Evolutionary conservation across 2,888 invertebrate genomes (phyloP).

Genomic region (Eupeodes latifasciatus): DNA sequence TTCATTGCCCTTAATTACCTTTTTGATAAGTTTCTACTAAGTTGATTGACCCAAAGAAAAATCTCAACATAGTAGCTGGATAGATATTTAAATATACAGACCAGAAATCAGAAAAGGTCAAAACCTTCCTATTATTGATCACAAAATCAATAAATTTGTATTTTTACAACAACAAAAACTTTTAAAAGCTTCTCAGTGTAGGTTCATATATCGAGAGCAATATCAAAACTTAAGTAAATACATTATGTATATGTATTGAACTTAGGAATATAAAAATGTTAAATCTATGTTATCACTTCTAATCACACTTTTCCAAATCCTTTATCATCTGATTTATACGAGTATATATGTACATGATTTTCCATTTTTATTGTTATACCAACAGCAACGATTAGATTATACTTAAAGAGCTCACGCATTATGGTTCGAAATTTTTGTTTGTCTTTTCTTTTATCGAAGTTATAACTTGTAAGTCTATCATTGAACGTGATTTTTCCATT

Average conservation of each 20-base stretch:
- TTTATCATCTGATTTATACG: constrained; percentile 29
- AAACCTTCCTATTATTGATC: neutral
- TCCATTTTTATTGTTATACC: constrained; percentile 10
- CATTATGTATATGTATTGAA: neutral
- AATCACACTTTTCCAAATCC: constrained; percentile 11
- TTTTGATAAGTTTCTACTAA: neutral
- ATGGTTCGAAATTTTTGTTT: neutral
- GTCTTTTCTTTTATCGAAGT: neutral
- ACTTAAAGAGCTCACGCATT: neutral
- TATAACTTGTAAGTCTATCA: constrained; percentile 9
- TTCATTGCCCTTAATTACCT: neutral
- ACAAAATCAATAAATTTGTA: neutral
- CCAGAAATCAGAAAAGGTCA: neutral
- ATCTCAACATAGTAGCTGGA: neutral
- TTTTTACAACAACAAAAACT: neutral
- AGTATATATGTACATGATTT: neutral
- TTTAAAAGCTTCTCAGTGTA: constrained; percentile 9
- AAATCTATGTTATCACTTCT: constrained; percentile 15
- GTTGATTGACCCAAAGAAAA: neutral
- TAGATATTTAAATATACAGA: neutral
- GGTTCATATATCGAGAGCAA: neutral
- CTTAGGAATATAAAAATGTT: neutral
- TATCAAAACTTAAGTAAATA: neutral
- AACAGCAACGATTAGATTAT: constrained; percentile 16
- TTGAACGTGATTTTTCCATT: constrained; percentile 25